These are phyloP conservation scores for Autographa gamma DNA, from an alignment of 2,888 invertebrate species.

Conservation along the genomic window DNA sequence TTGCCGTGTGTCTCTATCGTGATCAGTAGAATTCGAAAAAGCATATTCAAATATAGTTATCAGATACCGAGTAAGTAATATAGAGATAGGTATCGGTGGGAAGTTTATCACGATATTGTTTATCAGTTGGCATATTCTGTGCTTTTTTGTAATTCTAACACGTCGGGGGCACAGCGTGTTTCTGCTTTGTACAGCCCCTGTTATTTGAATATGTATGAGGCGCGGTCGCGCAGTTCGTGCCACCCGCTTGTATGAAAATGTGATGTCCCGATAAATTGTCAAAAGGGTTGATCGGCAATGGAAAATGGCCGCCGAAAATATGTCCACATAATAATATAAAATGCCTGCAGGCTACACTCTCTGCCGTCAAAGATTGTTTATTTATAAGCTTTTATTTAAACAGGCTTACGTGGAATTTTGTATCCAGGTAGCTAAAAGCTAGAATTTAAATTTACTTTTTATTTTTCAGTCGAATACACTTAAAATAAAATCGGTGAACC, in stretches of 20 bases:
- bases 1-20: not conserved
- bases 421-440: conserved; percentile 23
- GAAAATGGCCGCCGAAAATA: conserved; percentile 80
- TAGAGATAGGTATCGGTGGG: conserved; percentile 44
- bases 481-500: not conserved
- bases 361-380: conserved; percentile 70
- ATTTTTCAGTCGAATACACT: not conserved
- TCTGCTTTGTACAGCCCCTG: conserved; percentile 83
- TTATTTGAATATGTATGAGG: conserved; percentile 87
- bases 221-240: conserved; percentile 77
- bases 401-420: conserved; percentile 26
- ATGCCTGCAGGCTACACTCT: conserved; percentile 68
- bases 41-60: conserved; percentile 33
- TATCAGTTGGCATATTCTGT: conserved; percentile 73
- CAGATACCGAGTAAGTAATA: conserved; percentile 34
- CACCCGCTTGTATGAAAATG: conserved; percentile 85
- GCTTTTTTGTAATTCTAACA: conserved; percentile 85
- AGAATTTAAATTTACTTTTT: conserved; percentile 20
- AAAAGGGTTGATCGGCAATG: conserved; percentile 86
- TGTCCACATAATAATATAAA: conserved; percentile 74
- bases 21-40: not conserved
- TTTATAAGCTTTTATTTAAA: conserved; percentile 60
- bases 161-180: conserved; percentile 80
- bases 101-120: conserved; percentile 68
- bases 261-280: conserved; percentile 88